Percentiles rank a stretch among this genome's conserved stretches.
Evolutionary conservation across 2,888 invertebrate genomes (phyloP).

Genomic region (Frankliniella intonsa): DNA sequence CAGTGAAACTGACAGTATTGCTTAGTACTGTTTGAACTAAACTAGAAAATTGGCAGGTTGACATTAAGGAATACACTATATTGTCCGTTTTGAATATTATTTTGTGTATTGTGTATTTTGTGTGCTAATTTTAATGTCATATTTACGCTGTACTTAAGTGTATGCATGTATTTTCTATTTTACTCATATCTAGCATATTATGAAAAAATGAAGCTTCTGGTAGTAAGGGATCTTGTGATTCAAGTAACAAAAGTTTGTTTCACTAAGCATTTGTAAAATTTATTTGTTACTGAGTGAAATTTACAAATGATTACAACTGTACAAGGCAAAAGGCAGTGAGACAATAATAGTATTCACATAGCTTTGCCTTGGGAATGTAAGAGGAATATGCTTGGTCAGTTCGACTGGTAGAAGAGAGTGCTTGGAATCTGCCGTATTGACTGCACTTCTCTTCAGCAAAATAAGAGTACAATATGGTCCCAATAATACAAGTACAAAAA

Average conservation of each 20-base stretch:
- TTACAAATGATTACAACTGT: constrained; percentile 21
- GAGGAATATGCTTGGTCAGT: constrained; percentile 11
- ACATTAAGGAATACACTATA: too few species aligned
- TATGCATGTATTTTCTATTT: too few species aligned
- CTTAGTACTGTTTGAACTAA: too few species aligned
- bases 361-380: constrained; percentile 10
- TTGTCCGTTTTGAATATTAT: too few species aligned
- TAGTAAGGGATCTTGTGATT: too few species aligned
- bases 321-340: neutral
- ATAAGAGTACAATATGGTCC: constrained; percentile 12
- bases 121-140: too few species aligned
- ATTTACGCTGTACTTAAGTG: too few species aligned
- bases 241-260: neutral
- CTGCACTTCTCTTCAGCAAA: neutral
- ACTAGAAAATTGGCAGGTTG: too few species aligned
- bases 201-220: too few species aligned
- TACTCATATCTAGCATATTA: too few species aligned
- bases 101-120: too few species aligned
- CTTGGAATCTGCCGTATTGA: neutral
- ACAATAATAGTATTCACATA: neutral
- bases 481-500: constrained; percentile 15
- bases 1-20: too few species aligned
- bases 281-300: constrained; percentile 20
- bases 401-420: constrained; percentile 1
- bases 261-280: constrained; percentile 4